Evolutionary conservation across 2,113 vertebrate genomes (phyloP), one percentile per base, ranked within the genome.

Genomic region (Sceloporus undulatus): DNA sequence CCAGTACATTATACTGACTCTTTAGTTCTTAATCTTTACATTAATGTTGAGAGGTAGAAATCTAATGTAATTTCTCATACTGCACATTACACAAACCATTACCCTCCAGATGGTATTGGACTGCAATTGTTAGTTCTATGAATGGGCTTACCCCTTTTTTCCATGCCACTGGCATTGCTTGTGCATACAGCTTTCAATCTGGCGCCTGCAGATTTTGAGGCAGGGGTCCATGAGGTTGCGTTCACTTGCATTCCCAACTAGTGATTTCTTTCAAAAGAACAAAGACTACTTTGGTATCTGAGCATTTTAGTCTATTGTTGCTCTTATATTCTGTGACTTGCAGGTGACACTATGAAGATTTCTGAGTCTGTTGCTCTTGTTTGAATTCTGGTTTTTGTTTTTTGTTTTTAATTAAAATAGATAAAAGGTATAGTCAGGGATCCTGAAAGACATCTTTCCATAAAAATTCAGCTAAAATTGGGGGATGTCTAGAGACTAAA

Each of bases 21-120:
- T 48, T 48, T 48, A 7, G 48, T 48, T 48, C 48, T 48, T 48
- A 48, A 48, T 48, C 48, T 48, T 48, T 48, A 48, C 48, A 48
- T 5, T 48, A 48, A 48, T n/a, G 18, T 40, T 83, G 82, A 2
- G 56, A 59, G 56, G 14, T 59, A 13, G 56, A 42, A 71, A 2
- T 0, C 79, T 40, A 0, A 9, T 40, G 13, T 42, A n/a, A 9
- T 82, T 75, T 54, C 13, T 16, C 65, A 5, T 14, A 40, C 66
- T 2, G 0, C 1, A 0, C 1, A 0, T 79, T 38, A 1, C 56
- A 59, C 56, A 59, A 59, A 59, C 34, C 2, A 6, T 3, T 23
- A 27, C 27, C 34, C 56, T 23, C 59, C 14, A 2, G 38, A 19
- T 34, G 21, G 1, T 23, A 48, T 59, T 59, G 56, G 56, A 59